Evolutionary conservation across 2,797 vertebrate species (phyloP), one percentile per base, ranked within the genome.

Genomic region (Tragopan temminckii): DNA sequence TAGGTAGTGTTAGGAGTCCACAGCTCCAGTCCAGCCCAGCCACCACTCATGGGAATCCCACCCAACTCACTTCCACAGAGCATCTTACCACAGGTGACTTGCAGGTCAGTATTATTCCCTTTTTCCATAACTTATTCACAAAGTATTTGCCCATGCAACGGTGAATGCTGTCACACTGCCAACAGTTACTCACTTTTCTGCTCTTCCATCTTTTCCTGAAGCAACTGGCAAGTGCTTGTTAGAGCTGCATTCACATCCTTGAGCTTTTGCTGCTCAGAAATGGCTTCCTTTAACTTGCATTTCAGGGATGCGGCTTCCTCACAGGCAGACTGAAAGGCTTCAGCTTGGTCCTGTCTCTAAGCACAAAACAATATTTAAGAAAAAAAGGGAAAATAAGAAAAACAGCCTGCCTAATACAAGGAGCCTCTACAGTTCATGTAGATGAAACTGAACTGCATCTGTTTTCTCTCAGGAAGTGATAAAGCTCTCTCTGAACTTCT

Each of bases 381-480:
- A 48, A 53, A 85, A 58, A 36, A 8, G 11, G 24, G 57, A 52
- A 7, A 7, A 6, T 40, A 66, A n/a, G 36, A 10, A 70, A 84
- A 46, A 35, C 80, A 92, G 92, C 69, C 85, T 70, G 5, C 46
- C 19, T 75, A 88, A 29, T 33, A 80, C 62, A 55, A 89, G 68
- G 8, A 77, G 55, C 52, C 31, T 90, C 36, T 64, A 50, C 46
- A 63, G 64, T 69, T 95, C 67, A 79, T 50, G 29, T 64, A 94
- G 90, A 88, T 72, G 48, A 96, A 97, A 95, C 95, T 48, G 66
- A 97, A 97, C 95, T 86, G 90, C 91, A 90, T 96, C 96, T 96
- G 96, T 88, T 96, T 92, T 94, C 93, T 96, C 96, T 97, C 97
- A 97, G 96, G 97, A 97, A 97, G 95, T 85, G 97, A 97, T 97